Percentiles rank a stretch among this genome's conserved stretches.
Conservation (phyloP, 2,797 vertebrate genomes). For the Heteromormyrus szaboi region DNA sequence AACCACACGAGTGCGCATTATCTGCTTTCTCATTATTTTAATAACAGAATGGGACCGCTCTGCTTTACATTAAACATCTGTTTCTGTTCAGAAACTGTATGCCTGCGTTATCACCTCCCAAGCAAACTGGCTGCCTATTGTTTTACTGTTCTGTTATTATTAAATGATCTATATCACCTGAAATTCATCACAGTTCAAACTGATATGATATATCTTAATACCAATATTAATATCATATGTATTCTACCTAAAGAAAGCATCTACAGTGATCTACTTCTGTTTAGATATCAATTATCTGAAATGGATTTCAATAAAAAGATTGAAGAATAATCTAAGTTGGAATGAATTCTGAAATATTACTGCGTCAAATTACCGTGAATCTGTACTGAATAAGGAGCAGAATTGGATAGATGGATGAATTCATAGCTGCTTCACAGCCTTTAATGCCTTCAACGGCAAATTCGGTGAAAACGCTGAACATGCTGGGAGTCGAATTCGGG, state of each 20-base stretch:
- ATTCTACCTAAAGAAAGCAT: background rate
- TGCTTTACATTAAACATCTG: background rate
- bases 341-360: background rate
- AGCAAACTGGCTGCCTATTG: background rate
- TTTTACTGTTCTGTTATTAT: background rate
- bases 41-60: background rate
- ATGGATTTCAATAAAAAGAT: background rate
- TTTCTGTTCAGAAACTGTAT: background rate
- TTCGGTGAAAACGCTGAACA: background rate
- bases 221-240: background rate
- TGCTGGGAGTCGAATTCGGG: background rate
- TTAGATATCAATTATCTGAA: background rate
- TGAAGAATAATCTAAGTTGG: background rate
- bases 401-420: background rate
- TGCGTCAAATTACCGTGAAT: background rate
- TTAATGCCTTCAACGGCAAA: background rate
- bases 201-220: background rate
- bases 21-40: background rate
- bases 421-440: background rate
- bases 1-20: background rate
- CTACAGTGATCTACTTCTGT: background rate
- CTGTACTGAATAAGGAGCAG: background rate
- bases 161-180: background rate
- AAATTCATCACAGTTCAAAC: background rate
- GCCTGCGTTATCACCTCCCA: background rate